Conservation (phyloP, 2,797 vertebrate species). For the Otolemur crassicaudatus region DNA sequence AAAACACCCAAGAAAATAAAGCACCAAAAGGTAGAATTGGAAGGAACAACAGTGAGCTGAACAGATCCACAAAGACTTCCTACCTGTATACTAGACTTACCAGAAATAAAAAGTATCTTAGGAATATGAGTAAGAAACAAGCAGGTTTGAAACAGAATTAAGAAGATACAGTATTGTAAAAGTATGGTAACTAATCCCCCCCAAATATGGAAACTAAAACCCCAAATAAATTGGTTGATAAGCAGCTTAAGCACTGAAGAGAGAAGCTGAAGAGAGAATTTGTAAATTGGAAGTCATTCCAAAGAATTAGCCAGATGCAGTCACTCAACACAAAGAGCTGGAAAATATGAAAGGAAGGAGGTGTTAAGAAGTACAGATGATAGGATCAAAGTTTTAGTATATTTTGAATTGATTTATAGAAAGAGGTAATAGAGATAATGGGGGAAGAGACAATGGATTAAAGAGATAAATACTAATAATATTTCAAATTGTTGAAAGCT, state of each 20-base stretch:
- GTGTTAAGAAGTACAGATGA: neutral
- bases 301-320: neutral
- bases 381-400: neutral
- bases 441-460: neutral
- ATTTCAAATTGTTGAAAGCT: neutral
- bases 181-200: neutral
- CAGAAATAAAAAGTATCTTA: neutral
- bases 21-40: neutral
- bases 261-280: neutral
- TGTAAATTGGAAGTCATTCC: neutral
- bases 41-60: neutral
- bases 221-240: neutral
- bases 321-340: neutral
- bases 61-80: neutral
- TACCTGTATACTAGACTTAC: neutral
- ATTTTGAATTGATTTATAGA: neutral
- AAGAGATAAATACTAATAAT: neutral
- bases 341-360: neutral
- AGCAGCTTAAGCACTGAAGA: neutral
- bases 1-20: slow-evolving; percentile 16
- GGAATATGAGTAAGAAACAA: neutral
- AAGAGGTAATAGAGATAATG: neutral
- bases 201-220: neutral
- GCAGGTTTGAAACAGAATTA: neutral
- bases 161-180: neutral